Evolutionary conservation across 2,888 invertebrate genomes (phyloP).

Genomic region (Andrena bicolor): DNA sequence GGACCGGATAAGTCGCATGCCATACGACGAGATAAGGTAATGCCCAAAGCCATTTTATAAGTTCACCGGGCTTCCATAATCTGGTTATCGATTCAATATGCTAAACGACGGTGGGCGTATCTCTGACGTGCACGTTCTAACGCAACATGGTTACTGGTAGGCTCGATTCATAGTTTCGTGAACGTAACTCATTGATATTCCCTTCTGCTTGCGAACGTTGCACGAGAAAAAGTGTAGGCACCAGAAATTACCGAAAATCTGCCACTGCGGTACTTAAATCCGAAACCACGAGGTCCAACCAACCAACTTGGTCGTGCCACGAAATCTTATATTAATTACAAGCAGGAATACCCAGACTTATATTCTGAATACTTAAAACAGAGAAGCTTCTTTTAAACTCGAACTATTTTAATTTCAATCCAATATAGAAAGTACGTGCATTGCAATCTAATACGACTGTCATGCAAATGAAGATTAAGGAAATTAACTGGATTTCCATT

Average conservation of each 20-base stretch:
- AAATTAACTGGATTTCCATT: not conserved
- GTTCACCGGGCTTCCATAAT: conserved; percentile 45
- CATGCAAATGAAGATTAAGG: no score
- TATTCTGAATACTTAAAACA: not conserved
- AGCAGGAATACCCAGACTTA: not conserved
- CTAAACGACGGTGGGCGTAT: conserved; percentile 1
- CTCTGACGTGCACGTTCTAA: not conserved
- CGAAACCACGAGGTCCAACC: not conserved
- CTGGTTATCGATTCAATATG: conserved; percentile 34
- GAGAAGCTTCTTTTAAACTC: no score
- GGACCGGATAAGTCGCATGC: not conserved
- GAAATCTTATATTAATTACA: no score
- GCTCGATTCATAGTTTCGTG: not conserved
- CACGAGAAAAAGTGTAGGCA: not conserved
- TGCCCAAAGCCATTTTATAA: conserved; percentile 22
- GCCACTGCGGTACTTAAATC: not conserved
- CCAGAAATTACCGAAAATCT: not conserved
- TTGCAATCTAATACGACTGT: no score
- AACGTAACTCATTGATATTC: not conserved
- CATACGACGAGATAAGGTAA: conserved; percentile 36
- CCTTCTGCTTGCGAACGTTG: not conserved
- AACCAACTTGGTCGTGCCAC: not conserved
- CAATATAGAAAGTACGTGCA: no score
- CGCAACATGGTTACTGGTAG: not conserved
- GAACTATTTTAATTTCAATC: no score